A percentile compares a stretch with the other conserved stretches of the same genome.
Evolutionary conservation across 2,113 vertebrate species (phyloP).

Genomic region (Gallinago media): DNA sequence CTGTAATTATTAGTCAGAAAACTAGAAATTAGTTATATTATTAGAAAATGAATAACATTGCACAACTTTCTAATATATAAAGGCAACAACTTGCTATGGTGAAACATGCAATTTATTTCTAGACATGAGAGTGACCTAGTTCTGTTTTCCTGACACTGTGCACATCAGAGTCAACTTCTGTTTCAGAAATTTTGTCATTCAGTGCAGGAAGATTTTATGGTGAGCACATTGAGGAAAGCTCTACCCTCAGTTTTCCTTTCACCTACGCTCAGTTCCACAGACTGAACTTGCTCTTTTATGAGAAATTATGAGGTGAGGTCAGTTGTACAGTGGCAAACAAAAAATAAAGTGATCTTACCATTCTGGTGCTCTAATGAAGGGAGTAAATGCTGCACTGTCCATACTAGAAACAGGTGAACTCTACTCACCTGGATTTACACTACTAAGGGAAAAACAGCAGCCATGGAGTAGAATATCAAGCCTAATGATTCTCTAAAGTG

Average conservation of each 20-base stretch:
- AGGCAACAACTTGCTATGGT: not conserved
- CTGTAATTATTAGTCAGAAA: not conserved
- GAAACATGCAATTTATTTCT: not conserved
- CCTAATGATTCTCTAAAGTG: not conserved
- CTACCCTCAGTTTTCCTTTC: not conserved
- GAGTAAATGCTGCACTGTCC: not conserved
- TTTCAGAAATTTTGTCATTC: not conserved
- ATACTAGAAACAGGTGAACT: not conserved
- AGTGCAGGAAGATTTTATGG: not conserved
- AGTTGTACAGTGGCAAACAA: not conserved
- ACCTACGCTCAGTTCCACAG: not conserved
- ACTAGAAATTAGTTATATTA: not conserved
- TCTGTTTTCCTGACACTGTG: slow-evolving; percentile 46
- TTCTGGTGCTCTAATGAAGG: not conserved
- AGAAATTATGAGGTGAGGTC: not conserved
- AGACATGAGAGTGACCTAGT: slow-evolving; percentile 45
- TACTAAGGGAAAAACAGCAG: not conserved
- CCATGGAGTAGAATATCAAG: not conserved
- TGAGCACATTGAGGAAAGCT: not conserved
- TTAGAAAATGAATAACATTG: not conserved
- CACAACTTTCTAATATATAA: not conserved
- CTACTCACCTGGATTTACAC: not conserved
- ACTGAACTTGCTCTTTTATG: not conserved
- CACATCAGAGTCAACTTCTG: not conserved
- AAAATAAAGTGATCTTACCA: not conserved